These are phyloP conservation scores for Erpornis zantholeuca DNA, from an alignment of 2,113 vertebrate genomes.

Conservation along the genomic window DNA sequence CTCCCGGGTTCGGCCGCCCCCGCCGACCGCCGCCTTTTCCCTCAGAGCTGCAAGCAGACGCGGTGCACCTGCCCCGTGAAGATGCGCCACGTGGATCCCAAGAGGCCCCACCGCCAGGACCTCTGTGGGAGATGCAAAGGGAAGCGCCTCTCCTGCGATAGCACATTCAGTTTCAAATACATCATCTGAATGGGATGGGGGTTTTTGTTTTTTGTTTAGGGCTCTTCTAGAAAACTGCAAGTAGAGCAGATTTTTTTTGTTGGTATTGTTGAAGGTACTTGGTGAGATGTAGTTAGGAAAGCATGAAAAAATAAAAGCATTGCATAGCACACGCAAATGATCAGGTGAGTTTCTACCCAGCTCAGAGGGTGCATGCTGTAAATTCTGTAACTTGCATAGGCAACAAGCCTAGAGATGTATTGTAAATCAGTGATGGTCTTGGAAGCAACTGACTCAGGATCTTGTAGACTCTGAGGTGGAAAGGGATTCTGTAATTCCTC, in stretches of 20 bases:
- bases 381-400: background rate
- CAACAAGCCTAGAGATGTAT: background rate
- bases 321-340: background rate
- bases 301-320: constrained; percentile 44
- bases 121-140: constrained; percentile 95
- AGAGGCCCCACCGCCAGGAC: constrained; percentile 94
- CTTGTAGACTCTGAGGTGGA: background rate
- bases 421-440: background rate
- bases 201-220: background rate
- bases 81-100: constrained; percentile 92
- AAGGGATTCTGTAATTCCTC: background rate
- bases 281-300: constrained; percentile 7
- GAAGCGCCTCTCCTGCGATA: constrained; percentile 94
- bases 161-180: constrained; percentile 98
- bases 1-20: background rate
- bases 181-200: constrained; percentile 78
- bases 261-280: background rate
- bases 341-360: background rate
- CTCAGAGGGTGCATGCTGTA: background rate
- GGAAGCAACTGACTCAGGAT: background rate
- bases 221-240: background rate
- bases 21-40: background rate
- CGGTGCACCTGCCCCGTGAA: constrained; percentile 87
- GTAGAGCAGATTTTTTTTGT: background rate
- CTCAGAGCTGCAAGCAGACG: constrained; percentile 89